Evolutionary conservation across 2,113 vertebrate genomes (phyloP).

Genomic region (Chaetops frenatus): DNA sequence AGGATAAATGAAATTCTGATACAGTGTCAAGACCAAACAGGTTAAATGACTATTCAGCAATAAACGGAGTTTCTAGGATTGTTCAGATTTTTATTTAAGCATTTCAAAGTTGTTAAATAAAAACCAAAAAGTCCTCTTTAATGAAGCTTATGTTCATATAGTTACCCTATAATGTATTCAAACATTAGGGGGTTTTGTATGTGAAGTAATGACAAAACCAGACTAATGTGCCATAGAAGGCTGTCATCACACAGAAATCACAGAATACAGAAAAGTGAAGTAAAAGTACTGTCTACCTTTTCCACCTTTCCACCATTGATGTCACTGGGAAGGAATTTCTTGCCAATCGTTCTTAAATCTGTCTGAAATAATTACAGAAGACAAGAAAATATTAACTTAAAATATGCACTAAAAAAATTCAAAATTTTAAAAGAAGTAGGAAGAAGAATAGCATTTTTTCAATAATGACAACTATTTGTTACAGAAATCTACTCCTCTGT

Average conservation of each 20-base stretch:
- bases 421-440: background rate
- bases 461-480: background rate
- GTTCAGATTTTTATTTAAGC: background rate
- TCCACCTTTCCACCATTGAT: constrained; percentile 93
- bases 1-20: background rate
- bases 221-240: background rate
- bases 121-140: background rate
- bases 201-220: background rate
- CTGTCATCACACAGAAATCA: background rate
- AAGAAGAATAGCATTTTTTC: background rate
- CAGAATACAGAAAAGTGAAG: background rate
- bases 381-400: constrained; percentile 45
- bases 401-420: background rate
- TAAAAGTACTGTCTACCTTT: constrained; percentile 76
- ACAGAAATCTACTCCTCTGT: background rate
- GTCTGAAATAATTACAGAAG: constrained; percentile 78
- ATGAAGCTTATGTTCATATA: background rate
- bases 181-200: background rate
- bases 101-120: background rate
- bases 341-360: constrained; percentile 92
- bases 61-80: background rate
- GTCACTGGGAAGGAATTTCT: constrained; percentile 87
- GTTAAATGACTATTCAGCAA: background rate
- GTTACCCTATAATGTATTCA: background rate
- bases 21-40: background rate